Evolutionary conservation across 2,888 invertebrate genomes (phyloP).

Genomic region (Tinea trinotella): DNA sequence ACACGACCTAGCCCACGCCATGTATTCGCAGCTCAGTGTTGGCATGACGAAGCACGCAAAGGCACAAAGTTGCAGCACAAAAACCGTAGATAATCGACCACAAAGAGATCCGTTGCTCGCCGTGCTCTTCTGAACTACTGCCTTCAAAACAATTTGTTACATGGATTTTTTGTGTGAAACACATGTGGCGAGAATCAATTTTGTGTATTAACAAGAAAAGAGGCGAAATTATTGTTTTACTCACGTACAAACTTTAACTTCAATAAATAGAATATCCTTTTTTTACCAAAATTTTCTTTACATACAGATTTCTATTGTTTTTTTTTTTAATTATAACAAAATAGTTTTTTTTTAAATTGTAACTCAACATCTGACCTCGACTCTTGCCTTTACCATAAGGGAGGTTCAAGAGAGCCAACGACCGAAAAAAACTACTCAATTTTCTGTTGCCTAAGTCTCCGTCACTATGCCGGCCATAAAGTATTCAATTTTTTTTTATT

Average conservation of each 20-base stretch:
- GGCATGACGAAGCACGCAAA: constrained; percentile 18
- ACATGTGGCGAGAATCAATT: background rate
- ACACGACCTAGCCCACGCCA: constrained; percentile 18
- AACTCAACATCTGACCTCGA: no score
- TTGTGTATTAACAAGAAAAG: background rate
- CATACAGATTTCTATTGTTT: no score
- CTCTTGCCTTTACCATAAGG: no score
- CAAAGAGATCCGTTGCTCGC: constrained; percentile 33
- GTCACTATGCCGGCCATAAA: no score
- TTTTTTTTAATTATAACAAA: no score
- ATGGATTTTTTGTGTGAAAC: constrained; percentile 9
- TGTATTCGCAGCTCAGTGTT: background rate
- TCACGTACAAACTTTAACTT: background rate
- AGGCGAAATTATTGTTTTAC: background rate
- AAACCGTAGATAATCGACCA: constrained; percentile 57
- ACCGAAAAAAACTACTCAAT: no score
- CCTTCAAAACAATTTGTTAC: constrained; percentile 17
- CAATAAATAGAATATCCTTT: background rate
- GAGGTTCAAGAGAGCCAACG: no score
- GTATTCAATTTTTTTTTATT: no score
- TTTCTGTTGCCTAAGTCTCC: no score
- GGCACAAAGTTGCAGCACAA: constrained; percentile 32
- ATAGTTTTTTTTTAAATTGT: no score
- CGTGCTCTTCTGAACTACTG: constrained; percentile 16
- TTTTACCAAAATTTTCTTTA: no score